Conservation (phyloP, 2,888 invertebrate genomes). For the Adelognathus sp. region DNA sequence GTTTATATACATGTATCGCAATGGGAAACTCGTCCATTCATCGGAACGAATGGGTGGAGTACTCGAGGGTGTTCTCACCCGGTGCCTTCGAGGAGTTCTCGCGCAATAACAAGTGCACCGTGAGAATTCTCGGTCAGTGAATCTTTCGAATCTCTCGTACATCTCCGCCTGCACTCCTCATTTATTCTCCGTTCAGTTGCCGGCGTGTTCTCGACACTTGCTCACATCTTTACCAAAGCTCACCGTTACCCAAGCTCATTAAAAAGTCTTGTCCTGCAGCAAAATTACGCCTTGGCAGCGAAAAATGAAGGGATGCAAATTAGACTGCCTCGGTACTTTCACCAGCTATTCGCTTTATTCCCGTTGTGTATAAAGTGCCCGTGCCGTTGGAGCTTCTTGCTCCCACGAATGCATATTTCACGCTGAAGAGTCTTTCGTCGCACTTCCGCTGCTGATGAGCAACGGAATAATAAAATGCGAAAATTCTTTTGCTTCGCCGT, state of each 20-base stretch:
- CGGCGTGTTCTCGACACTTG: background rate
- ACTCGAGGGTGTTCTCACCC: background rate
- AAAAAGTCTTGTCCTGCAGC: constrained; percentile 3
- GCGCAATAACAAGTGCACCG: background rate
- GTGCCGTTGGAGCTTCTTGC: background rate
- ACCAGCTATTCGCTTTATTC: background rate
- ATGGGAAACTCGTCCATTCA: background rate
- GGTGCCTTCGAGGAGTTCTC: background rate
- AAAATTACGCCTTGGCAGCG: constrained; percentile 24
- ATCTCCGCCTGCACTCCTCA: background rate
- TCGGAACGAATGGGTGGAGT: background rate
- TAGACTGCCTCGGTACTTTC: background rate
- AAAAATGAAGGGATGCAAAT: constrained; percentile 24
- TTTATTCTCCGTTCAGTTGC: background rate
- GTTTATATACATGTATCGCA: background rate
- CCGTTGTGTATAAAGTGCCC: background rate
- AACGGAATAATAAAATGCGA: background rate
- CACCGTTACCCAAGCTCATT: constrained; percentile 17
- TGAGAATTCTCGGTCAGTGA: constrained; percentile 29
- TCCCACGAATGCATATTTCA: constrained; percentile 4
- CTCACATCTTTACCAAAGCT: background rate
- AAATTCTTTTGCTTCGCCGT: background rate
- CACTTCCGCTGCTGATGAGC: background rate
- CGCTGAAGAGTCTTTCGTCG: background rate
- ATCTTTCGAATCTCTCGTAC: constrained; percentile 14